Conservation (phyloP, 2,113 vertebrate species). For the Limnothrissa miodon region DNA sequence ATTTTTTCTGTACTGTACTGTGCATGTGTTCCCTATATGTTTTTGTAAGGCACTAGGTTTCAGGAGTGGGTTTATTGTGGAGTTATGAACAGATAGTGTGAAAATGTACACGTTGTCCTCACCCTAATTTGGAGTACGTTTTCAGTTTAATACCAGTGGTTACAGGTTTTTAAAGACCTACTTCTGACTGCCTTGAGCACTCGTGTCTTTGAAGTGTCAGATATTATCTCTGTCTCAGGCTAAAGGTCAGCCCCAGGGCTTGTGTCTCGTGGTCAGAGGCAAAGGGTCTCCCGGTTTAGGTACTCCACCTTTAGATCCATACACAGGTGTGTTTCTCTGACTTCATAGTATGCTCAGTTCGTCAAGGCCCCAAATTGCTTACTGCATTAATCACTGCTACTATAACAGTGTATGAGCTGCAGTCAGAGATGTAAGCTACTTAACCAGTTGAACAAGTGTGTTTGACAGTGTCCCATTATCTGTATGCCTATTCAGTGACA, state of each 20-base stretch:
- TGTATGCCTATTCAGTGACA: not conserved
- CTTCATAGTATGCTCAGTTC: not conserved
- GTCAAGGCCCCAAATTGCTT: not conserved
- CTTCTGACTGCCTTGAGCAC: not conserved
- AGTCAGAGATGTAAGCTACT: not conserved
- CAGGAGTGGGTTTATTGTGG: not conserved
- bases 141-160: not conserved
- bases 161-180: not conserved
- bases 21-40: not conserved
- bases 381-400: not conserved
- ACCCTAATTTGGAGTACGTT: not conserved
- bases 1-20: not conserved
- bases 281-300: not conserved
- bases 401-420: not conserved
- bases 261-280: not conserved
- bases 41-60: not conserved
- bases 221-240: not conserved
- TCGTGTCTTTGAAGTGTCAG: not conserved
- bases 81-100: not conserved
- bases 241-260: not conserved
- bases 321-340: not conserved
- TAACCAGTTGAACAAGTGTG: not conserved
- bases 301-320: not conserved
- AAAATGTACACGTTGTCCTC: not conserved
- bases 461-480: not conserved